These are phyloP conservation scores for Heliconius cydno DNA, from an alignment of 2,888 invertebrate genomes.

Conservation along the genomic window DNA sequence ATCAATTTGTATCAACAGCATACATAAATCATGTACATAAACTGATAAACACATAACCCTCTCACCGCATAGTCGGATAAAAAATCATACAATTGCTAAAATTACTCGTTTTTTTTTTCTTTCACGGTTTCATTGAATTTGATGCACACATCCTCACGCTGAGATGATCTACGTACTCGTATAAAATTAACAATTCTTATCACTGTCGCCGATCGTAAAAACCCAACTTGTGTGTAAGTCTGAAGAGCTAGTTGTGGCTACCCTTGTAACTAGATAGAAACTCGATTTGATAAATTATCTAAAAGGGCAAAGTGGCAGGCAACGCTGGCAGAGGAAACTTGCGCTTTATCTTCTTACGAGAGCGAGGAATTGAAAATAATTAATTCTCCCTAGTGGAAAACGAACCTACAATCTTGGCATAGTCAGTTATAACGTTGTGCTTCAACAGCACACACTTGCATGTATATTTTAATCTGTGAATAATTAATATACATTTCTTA, in stretches of 20 bases:
- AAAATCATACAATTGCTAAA: not conserved
- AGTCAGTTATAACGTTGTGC: too few species aligned
- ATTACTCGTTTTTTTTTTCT: conserved; percentile 33
- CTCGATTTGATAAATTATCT: conserved; percentile 19
- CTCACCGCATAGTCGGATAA: not conserved
- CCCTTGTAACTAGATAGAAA: conserved; percentile 40
- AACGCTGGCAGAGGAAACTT: too few species aligned
- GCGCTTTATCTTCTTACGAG: too few species aligned
- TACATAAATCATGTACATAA: not conserved
- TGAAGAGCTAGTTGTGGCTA: conserved; percentile 41
- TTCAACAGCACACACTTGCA: too few species aligned
- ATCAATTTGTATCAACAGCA: too few species aligned
- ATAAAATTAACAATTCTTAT: conserved; percentile 80
- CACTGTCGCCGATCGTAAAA: conserved; percentile 72
- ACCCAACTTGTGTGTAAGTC: conserved; percentile 52
- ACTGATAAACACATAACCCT: not conserved
- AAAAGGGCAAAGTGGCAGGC: too few species aligned
- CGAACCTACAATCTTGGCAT: too few species aligned
- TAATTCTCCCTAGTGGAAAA: too few species aligned
- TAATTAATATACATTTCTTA: too few species aligned
- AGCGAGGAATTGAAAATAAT: too few species aligned
- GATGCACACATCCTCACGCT: conserved; percentile 57
- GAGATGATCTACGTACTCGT: conserved; percentile 47
- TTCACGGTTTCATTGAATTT: conserved; percentile 60
- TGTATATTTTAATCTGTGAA: not conserved